These are phyloP conservation scores for Caloenas nicobarica DNA, from an alignment of 2,113 vertebrate species.

Conservation along the genomic window DNA sequence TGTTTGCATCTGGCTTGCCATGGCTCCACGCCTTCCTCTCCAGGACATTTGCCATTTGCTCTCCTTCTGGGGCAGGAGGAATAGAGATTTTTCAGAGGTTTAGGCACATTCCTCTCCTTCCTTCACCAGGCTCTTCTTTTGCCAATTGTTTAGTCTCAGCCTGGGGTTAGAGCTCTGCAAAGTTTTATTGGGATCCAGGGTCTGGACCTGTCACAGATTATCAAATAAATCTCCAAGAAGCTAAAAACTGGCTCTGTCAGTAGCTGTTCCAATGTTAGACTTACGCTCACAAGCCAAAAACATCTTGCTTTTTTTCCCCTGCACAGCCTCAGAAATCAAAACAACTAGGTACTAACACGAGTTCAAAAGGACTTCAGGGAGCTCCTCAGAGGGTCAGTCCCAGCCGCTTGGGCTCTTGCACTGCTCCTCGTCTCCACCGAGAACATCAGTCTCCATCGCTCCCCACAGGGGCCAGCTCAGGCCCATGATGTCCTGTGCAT, in stretches of 20 bases:
- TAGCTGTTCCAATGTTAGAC: background rate
- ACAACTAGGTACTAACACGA: background rate
- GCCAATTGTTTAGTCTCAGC: constrained; percentile 55
- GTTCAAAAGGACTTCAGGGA: background rate
- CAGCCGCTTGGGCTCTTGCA: background rate
- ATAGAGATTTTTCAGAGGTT: constrained; percentile 62
- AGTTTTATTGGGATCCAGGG: constrained; percentile 34
- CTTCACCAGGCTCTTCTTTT: constrained; percentile 22
- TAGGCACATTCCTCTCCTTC: constrained; percentile 60
- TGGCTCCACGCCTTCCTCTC: constrained; percentile 40
- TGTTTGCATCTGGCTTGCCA: constrained; percentile 65
- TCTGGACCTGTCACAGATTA: constrained; percentile 43
- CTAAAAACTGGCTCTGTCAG: constrained; percentile 27
- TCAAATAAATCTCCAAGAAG: constrained; percentile 45
- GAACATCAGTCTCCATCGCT: background rate
- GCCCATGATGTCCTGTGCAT: background rate
- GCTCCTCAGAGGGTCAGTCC: background rate
- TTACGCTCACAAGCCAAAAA: background rate
- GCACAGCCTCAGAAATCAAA: constrained; percentile 1
- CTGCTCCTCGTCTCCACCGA: background rate
- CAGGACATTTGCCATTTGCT: constrained; percentile 59
- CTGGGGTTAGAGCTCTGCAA: constrained; percentile 9
- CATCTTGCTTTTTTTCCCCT: background rate
- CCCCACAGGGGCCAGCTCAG: accelerated
- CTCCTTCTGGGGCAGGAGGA: constrained; percentile 35